Conservation (phyloP, 1,140 invertebrate species). For the Pantala flavescens region DNA sequence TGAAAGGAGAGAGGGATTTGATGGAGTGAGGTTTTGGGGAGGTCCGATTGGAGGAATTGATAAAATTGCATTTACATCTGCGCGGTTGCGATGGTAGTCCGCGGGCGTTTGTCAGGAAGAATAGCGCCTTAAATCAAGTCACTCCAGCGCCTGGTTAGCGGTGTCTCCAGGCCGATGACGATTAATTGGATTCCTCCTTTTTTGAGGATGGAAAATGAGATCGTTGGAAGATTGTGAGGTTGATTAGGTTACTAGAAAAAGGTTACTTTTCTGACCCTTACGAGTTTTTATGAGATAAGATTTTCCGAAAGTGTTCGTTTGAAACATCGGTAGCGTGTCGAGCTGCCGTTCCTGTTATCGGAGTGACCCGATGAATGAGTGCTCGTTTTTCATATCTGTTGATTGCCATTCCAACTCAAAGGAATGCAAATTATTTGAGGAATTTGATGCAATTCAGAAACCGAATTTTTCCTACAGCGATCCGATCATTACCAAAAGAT, state of each 20-base stretch:
- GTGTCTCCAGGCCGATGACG: no score
- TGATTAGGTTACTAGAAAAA: not conserved
- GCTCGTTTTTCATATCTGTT: no score
- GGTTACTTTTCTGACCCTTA: not conserved
- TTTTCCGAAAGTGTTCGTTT: not conserved
- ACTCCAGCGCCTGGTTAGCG: not conserved
- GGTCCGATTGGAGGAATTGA: not conserved
- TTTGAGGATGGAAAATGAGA: not conserved
- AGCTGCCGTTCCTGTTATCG: no score
- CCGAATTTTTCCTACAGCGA: no score
- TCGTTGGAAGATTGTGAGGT: not conserved
- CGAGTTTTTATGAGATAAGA: no score
- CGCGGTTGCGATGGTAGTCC: not conserved
- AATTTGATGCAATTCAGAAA: no score
- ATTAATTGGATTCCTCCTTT: no score
- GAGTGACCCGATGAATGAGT: no score
- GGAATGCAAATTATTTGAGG: no score
- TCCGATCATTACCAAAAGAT: no score
- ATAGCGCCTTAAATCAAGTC: not conserved
- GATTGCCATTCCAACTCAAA: no score
- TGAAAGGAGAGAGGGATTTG: not conserved
- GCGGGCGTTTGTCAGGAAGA: not conserved
- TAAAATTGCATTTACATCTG: not conserved
- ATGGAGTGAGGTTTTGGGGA: not conserved
- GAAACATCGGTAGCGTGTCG: slow-evolving; percentile 2